phyloP scores from a whole-genome alignment of 2,888 invertebrate species.

The Alcis repandata region DNA sequence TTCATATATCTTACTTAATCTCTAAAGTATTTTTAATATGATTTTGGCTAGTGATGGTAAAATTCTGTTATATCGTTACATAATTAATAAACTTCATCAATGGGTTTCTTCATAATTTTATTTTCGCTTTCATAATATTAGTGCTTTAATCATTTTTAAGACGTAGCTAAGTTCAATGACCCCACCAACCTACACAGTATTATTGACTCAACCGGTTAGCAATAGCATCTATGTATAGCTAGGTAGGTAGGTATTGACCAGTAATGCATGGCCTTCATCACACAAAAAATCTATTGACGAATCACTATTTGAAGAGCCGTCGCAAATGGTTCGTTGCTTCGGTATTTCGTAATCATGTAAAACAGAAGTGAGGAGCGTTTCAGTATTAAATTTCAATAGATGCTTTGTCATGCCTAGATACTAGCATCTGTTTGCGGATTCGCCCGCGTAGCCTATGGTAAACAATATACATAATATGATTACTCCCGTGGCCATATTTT shows the following conservation, averaged over 20 bases:
- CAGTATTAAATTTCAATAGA: too few species aligned
- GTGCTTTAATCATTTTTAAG: background rate
- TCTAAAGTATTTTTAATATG: too few species aligned
- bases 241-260: constrained; percentile 13
- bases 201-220: constrained; percentile 46
- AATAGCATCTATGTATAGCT: constrained; percentile 26
- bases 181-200: constrained; percentile 45
- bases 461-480: too few species aligned
- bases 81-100: too few species aligned
- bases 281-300: constrained; percentile 44
- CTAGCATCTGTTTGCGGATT: too few species aligned
- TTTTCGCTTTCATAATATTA: background rate
- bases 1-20: too few species aligned
- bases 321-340: background rate
- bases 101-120: background rate
- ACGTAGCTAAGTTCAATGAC: constrained; percentile 39
- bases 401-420: too few species aligned
- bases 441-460: too few species aligned
- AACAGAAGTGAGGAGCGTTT: background rate
- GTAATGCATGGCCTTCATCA: constrained; percentile 45
- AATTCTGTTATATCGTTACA: too few species aligned
- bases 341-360: constrained; percentile 21
- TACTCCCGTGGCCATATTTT: too few species aligned
- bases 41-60: too few species aligned
- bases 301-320: constrained; percentile 17